A percentile compares a stretch with the other conserved stretches of the same genome.
Conservation (phyloP, 2,888 invertebrate species). For the Brachynemurus nebulosus region DNA sequence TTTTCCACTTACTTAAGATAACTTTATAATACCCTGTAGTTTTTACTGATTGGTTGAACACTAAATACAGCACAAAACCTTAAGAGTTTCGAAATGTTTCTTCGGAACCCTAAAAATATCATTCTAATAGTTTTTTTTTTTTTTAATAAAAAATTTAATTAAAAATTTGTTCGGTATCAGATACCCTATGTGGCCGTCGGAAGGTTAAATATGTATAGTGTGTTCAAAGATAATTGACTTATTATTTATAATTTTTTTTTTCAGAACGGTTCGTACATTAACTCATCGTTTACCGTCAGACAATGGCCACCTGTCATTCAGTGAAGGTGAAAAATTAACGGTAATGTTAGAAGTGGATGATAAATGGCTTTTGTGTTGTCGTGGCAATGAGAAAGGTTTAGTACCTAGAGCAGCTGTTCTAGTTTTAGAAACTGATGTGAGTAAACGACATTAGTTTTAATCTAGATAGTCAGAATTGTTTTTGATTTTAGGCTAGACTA, state of each 20-base stretch:
- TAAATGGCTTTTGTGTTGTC: slow-evolving; percentile 59
- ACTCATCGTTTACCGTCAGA: slow-evolving; percentile 63
- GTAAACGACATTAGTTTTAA: slow-evolving; percentile 3
- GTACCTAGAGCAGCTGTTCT: slow-evolving; percentile 59
- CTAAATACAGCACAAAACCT: too few species aligned
- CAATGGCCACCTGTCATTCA: slow-evolving; percentile 63
- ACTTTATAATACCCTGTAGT: too few species aligned
- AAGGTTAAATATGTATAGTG: too few species aligned
- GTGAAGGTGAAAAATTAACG: slow-evolving; percentile 58
- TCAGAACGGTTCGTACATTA: slow-evolving; percentile 55
- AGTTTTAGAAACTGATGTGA: slow-evolving; percentile 28
- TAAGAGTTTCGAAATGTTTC: not conserved
- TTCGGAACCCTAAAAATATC: not conserved
- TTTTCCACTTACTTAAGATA: too few species aligned
- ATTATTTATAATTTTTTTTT: slow-evolving; percentile 17
- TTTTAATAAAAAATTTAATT: too few species aligned
- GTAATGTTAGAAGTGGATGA: slow-evolving; percentile 63
- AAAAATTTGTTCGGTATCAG: too few species aligned
- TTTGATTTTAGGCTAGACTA: too few species aligned
- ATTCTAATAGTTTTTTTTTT: not conserved
- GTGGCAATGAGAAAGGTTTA: slow-evolving; percentile 61
- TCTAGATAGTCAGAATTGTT: too few species aligned
- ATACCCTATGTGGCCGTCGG: too few species aligned
- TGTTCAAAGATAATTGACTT: too few species aligned
- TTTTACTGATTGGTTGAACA: too few species aligned